A percentile compares a stretch with the other conserved stretches of the same genome.
These are phyloP conservation scores for Diaphora mendica DNA, from an alignment of 2,888 invertebrate species.

Conservation along the genomic window DNA sequence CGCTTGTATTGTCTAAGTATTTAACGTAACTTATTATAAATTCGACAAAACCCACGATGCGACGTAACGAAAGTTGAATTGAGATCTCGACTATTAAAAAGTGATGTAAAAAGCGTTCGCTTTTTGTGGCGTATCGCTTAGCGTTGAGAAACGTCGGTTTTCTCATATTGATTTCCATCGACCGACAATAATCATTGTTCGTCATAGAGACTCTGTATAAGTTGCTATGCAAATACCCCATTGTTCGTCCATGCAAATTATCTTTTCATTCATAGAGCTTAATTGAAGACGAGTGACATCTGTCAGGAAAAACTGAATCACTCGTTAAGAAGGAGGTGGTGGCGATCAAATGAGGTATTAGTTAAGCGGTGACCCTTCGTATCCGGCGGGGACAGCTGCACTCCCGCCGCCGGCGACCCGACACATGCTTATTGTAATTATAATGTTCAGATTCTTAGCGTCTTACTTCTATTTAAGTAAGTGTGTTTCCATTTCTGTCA, in stretches of 20 bases:
- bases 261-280: conserved; percentile 80
- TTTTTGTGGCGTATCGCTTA: conserved; percentile 59
- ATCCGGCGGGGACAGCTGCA: conserved; percentile 82
- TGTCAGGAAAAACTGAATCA: conserved; percentile 84
- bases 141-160: conserved; percentile 77
- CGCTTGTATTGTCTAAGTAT: conserved; percentile 69
- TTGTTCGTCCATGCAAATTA: conserved; percentile 81
- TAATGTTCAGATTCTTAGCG: conserved; percentile 61
- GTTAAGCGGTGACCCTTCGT: conserved; percentile 82
- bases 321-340: conserved; percentile 72
- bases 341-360: conserved; percentile 75
- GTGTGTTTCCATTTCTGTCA: conserved; percentile 10
- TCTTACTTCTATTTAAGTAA: conserved; percentile 51
- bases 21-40: conserved; percentile 72
- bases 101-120: conserved; percentile 56
- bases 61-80: conserved; percentile 73
- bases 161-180: conserved; percentile 80
- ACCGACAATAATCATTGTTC: conserved; percentile 81
- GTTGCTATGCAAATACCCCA: conserved; percentile 77
- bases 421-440: conserved; percentile 75
- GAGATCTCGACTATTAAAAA: conserved; percentile 56
- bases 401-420: conserved; percentile 52
- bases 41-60: conserved; percentile 74
- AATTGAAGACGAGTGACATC: conserved; percentile 81
- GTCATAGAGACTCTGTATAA: conserved; percentile 61